Conservation (phyloP, 2,888 invertebrate species). For the Clitarchus hookeri region DNA sequence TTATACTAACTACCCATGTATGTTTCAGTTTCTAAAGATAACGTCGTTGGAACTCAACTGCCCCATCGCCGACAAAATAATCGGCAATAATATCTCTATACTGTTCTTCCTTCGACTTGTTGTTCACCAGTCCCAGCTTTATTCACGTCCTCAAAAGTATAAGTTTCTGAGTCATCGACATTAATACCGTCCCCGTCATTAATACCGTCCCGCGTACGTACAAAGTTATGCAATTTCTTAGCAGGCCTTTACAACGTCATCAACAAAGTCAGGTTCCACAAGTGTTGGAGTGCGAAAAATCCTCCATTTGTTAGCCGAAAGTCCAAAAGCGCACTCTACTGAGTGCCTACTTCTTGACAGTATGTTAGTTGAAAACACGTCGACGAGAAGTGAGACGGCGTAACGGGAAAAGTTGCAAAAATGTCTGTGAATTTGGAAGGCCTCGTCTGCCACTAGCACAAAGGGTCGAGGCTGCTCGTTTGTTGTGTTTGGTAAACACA, state of each 20-base stretch:
- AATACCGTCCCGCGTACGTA: not conserved
- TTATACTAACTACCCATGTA: too few species aligned
- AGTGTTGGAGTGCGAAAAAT: not conserved
- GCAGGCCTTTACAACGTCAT: conserved; percentile 9
- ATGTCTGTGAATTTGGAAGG: not conserved
- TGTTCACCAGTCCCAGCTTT: too few species aligned
- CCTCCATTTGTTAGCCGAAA: not conserved
- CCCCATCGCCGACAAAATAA: too few species aligned
- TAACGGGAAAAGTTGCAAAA: not conserved
- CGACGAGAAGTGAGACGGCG: not conserved
- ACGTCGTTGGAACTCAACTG: too few species aligned
- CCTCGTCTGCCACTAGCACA: not conserved
- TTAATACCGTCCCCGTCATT: too few species aligned
- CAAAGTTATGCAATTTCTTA: not conserved
- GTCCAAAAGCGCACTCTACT: conserved; percentile 7
- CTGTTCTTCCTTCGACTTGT: too few species aligned
- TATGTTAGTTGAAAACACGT: not conserved
- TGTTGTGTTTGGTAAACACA: conserved; percentile 21
- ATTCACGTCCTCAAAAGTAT: too few species aligned
- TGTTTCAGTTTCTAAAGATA: too few species aligned
- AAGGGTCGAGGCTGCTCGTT: conserved; percentile 10
- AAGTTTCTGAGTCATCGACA: too few species aligned
- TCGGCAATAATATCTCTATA: too few species aligned
- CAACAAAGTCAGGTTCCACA: too few species aligned
- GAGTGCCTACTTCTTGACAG: conserved; percentile 19